Evolutionary conservation across 2,888 invertebrate genomes (phyloP).

Genomic region (Agrotis ipsilon): DNA sequence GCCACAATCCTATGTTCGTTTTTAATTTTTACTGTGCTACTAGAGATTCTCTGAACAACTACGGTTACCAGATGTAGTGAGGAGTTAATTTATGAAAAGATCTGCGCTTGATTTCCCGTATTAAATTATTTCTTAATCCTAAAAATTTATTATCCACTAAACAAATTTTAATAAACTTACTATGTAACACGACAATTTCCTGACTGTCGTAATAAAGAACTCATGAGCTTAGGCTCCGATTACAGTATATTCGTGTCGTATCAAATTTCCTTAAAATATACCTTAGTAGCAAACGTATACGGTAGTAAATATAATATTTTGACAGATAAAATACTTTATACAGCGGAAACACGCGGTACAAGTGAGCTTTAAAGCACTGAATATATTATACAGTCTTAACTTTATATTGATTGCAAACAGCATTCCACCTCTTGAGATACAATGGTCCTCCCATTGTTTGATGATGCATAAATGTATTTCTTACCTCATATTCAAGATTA

Average conservation of each 20-base stretch:
- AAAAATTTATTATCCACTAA: too few relatives aligned
- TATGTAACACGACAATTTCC: conserved; percentile 5
- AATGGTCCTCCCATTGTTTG: background rate
- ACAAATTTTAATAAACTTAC: background rate
- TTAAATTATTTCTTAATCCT: conserved; percentile 27
- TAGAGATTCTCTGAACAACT: conserved; percentile 46
- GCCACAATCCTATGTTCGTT: conserved; percentile 9
- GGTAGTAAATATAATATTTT: conserved; percentile 4
- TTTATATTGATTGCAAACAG: background rate
- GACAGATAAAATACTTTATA: conserved; percentile 4
- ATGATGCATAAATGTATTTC: background rate
- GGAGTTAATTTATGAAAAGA: conserved; percentile 45
- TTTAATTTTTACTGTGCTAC: conserved; percentile 30
- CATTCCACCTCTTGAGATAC: background rate
- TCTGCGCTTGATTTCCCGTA: conserved; percentile 51
- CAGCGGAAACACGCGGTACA: background rate
- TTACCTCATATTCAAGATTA: too few relatives aligned
- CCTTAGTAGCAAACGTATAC: background rate
- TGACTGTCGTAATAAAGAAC: conserved; percentile 2
- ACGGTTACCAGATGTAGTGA: conserved; percentile 42
- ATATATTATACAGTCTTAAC: background rate
- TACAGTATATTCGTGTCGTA: background rate
- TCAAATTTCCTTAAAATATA: background rate
- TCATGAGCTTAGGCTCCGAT: background rate
- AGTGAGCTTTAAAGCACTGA: background rate